Evolutionary conservation across 1,140 invertebrate species (phyloP).

Genomic region (Drosophila tsacasi): DNA sequence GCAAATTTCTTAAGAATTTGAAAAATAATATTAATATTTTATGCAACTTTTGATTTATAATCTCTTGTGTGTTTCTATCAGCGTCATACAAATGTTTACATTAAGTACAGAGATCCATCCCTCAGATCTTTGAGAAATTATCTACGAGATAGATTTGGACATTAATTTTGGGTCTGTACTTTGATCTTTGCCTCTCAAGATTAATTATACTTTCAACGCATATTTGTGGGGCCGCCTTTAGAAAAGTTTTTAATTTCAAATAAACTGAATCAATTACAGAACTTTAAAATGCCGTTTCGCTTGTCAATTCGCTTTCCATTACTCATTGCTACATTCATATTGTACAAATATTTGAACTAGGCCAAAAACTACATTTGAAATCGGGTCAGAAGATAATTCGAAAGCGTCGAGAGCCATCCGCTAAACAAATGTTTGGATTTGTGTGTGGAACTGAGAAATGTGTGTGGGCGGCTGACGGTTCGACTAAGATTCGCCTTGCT

Average conservation of each 20-base stretch:
- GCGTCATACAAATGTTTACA: slow-evolving; percentile 17
- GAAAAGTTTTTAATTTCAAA: neutral
- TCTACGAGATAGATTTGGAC: slow-evolving; percentile 18
- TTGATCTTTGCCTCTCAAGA: slow-evolving; percentile 18
- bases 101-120: neutral
- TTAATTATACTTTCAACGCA: slow-evolving; percentile 21
- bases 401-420: slow-evolving; percentile 15
- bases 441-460: slow-evolving; percentile 32
- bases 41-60: slow-evolving; percentile 10
- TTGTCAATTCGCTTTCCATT: slow-evolving; percentile 22
- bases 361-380: slow-evolving; percentile 46
- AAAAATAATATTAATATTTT: slow-evolving; percentile 16
- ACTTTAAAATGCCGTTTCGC: slow-evolving; percentile 16
- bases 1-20: neutral
- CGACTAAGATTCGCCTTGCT: slow-evolving; percentile 46
- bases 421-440: slow-evolving; percentile 67
- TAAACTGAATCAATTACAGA: slow-evolving; percentile 31
- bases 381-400: slow-evolving; percentile 25
- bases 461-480: slow-evolving; percentile 34
- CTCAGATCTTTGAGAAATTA: slow-evolving; percentile 24
- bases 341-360: slow-evolving; percentile 43
- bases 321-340: slow-evolving; percentile 32
- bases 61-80: neutral
- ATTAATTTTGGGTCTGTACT: slow-evolving; percentile 19
- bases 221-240: slow-evolving; percentile 1